A percentile compares a stretch with the other conserved stretches of the same genome.
These are phyloP conservation scores for Drosophila obscura DNA, from an alignment of 1,140 invertebrate species.

Conservation along the genomic window DNA sequence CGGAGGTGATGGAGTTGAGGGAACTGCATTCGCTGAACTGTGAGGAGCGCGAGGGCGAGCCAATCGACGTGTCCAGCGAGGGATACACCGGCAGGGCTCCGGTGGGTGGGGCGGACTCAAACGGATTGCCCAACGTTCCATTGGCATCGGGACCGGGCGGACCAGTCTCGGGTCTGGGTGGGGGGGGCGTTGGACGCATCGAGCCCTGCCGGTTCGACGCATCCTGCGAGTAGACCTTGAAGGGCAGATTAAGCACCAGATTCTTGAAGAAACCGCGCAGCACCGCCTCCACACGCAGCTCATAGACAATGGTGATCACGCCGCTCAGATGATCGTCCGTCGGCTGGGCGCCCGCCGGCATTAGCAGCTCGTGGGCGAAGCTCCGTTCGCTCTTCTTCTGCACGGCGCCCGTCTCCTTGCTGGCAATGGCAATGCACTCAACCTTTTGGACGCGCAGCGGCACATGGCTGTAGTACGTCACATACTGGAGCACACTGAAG, in stretches of 20 bases:
- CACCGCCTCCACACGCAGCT: conserved; percentile 78
- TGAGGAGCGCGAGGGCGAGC: conserved; percentile 78
- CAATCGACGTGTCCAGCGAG: conserved; percentile 73
- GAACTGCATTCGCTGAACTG: conserved; percentile 78
- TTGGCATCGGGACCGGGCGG: conserved; percentile 55
- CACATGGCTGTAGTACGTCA: conserved; percentile 75
- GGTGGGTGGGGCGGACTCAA: conserved; percentile 55
- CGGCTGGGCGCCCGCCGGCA: conserved; percentile 72
- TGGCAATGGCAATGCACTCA: conserved; percentile 71
- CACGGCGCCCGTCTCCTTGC: conserved; percentile 79
- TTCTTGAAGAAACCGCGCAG: conserved; percentile 81
- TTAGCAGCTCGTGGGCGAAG: conserved; percentile 76
- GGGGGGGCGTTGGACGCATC: conserved; percentile 56
- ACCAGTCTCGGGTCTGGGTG: conserved; percentile 62
- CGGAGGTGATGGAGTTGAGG: conserved; percentile 75
- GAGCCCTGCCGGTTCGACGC: conserved; percentile 34
- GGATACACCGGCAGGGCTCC: conserved; percentile 49
- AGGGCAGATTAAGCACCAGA: conserved; percentile 73
- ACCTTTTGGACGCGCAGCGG: conserved; percentile 71
- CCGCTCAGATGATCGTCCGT: conserved; percentile 69
- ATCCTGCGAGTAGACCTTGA: conserved; percentile 76
- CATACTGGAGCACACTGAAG: conserved; percentile 71
- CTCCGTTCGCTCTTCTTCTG: conserved; percentile 79
- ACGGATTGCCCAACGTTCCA: conserved; percentile 55
- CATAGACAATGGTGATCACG: conserved; percentile 77